phyloP scores from a whole-genome alignment of 2,113 vertebrate genomes.

The Arvicanthis niloticus region DNA sequence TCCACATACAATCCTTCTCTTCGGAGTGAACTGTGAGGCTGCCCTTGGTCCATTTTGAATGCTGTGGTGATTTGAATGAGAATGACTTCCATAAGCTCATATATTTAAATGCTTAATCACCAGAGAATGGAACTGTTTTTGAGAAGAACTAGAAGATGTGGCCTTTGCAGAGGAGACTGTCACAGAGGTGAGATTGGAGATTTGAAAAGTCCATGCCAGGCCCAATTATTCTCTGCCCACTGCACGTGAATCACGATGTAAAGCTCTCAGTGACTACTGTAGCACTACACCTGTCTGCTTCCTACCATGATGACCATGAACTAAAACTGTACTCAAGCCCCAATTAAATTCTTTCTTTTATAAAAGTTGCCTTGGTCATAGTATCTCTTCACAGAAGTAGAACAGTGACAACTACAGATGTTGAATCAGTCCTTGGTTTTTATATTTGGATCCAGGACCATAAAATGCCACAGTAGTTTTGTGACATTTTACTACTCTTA shows the following conservation, averaged over 20 bases:
- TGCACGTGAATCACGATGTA: not conserved
- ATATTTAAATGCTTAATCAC: not conserved
- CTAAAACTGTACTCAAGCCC: not conserved
- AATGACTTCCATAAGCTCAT: not conserved
- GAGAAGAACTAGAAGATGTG: not conserved
- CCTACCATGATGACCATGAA: not conserved
- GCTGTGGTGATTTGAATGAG: not conserved
- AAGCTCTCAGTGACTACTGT: not conserved
- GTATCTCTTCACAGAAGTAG: not conserved
- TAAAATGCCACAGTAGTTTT: constrained; percentile 33
- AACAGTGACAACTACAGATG: too few species aligned
- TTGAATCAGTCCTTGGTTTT: constrained; percentile 59
- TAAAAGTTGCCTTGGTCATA: not conserved
- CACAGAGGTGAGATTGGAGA: not conserved
- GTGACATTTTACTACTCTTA: constrained; percentile 35
- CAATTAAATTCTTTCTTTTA: not conserved
- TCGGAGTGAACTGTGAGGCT: constrained; percentile 40
- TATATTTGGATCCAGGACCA: constrained; percentile 49
- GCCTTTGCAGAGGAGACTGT: not conserved
- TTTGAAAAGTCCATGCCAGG: not conserved
- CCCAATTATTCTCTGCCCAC: not conserved
- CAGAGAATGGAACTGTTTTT: not conserved
- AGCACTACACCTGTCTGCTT: not conserved
- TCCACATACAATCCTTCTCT: constrained; percentile 46
- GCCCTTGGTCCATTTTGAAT: constrained; percentile 61